phyloP scores from a whole-genome alignment of 2,888 invertebrate genomes.

The Syrista parreyssii region DNA sequence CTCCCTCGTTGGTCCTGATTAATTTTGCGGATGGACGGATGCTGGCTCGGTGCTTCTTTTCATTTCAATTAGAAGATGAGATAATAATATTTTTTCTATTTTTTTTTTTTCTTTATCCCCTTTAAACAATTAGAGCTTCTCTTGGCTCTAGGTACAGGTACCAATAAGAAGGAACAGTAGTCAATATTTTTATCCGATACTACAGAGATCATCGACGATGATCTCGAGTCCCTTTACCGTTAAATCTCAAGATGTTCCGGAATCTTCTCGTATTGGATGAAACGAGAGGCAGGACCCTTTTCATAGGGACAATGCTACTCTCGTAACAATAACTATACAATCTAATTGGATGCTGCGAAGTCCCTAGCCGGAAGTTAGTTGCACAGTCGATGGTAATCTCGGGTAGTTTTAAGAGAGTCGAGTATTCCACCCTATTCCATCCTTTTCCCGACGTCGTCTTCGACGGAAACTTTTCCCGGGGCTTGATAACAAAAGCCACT shows the following conservation, averaged over 20 bases:
- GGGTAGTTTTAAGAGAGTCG: constrained; percentile 35
- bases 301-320: not conserved
- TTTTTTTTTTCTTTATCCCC: no score
- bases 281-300: not conserved
- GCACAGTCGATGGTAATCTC: constrained; percentile 33
- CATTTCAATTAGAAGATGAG: no score
- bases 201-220: not conserved
- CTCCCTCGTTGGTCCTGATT: no score
- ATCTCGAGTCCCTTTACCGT: not conserved
- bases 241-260: not conserved
- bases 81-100: no score
- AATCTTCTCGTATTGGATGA: not conserved
- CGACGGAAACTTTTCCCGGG: constrained; percentile 13
- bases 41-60: no score
- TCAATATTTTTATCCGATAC: not conserved
- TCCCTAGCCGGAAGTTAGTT: constrained; percentile 39
- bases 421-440: constrained; percentile 1
- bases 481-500: constrained; percentile 13
- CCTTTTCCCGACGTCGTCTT: not conserved
- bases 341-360: constrained; percentile 24
- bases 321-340: not conserved
- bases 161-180: not conserved
- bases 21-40: not conserved
- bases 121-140: not conserved
- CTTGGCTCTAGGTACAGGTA: not conserved